Conservation (phyloP, 1,140 invertebrate species). For the Aphidius gifuensis region DNA sequence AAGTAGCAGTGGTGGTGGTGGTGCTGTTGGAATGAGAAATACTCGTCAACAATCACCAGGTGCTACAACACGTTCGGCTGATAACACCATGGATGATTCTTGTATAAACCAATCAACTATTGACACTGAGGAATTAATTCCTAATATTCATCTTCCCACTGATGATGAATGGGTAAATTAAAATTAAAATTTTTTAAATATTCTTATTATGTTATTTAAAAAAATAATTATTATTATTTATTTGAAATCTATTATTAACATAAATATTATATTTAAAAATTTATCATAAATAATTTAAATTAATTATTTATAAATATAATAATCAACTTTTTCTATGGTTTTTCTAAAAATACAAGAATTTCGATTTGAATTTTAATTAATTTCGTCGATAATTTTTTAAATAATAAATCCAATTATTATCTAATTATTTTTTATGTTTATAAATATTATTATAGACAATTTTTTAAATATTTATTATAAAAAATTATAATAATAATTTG, state of each 20-base stretch:
- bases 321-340: too few species aligned
- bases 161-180: conserved; percentile 46
- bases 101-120: conserved; percentile 43
- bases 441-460: background rate
- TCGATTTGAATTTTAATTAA: too few species aligned
- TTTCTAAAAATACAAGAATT: too few species aligned
- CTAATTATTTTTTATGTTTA: background rate
- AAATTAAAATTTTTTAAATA: conserved; percentile 14
- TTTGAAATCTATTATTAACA: too few species aligned
- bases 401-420: too few species aligned
- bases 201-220: conserved; percentile 28
- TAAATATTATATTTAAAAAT: too few species aligned
- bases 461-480: too few species aligned
- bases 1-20: conserved; percentile 41
- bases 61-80: conserved; percentile 39
- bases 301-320: too few species aligned
- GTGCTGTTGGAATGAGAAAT: conserved; percentile 37
- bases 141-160: conserved; percentile 45
- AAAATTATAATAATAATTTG: too few species aligned
- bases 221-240: conserved; percentile 18
- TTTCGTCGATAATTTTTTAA: too few species aligned
- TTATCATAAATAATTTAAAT: too few species aligned
- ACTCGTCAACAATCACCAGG: conserved; percentile 50
- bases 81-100: conserved; percentile 45
- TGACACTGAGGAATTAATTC: conserved; percentile 45